Evolutionary conservation across 1,140 invertebrate species (phyloP).

Genomic region (Aporrectodea caliginosa): DNA sequence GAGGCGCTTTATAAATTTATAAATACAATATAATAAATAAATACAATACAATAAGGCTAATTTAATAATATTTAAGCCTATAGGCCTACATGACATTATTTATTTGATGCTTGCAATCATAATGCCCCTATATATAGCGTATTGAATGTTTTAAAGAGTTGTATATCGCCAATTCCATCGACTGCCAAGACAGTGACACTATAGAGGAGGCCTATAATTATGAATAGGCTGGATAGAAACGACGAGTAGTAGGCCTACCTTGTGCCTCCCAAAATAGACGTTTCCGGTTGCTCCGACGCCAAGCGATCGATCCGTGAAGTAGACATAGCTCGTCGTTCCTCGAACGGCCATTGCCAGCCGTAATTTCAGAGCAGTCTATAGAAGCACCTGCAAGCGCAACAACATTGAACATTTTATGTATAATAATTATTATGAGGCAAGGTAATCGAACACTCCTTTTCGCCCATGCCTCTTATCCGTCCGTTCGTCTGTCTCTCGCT

Average conservation of each 20-base stretch:
- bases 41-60: too few relatives aligned
- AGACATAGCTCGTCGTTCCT: slow-evolving; percentile 16
- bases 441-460: too few relatives aligned
- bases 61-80: neutral
- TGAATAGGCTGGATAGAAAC: neutral
- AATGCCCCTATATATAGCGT: too few relatives aligned
- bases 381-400: too few relatives aligned
- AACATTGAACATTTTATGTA: too few relatives aligned
- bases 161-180: neutral
- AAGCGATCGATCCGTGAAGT: slow-evolving; percentile 1
- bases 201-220: neutral
- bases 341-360: neutral
- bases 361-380: neutral
- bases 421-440: too few relatives aligned
- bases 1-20: too few relatives aligned
- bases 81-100: neutral
- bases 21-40: too few relatives aligned
- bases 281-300: neutral
- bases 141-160: too few relatives aligned
- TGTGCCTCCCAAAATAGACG: slow-evolving; percentile 16
- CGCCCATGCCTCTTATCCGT: too few relatives aligned
- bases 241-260: neutral
- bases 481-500: too few relatives aligned
- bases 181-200: neutral
- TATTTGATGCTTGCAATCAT: neutral